phyloP scores from a whole-genome alignment of 1,140 invertebrate species.

The Fopius arisanus region DNA sequence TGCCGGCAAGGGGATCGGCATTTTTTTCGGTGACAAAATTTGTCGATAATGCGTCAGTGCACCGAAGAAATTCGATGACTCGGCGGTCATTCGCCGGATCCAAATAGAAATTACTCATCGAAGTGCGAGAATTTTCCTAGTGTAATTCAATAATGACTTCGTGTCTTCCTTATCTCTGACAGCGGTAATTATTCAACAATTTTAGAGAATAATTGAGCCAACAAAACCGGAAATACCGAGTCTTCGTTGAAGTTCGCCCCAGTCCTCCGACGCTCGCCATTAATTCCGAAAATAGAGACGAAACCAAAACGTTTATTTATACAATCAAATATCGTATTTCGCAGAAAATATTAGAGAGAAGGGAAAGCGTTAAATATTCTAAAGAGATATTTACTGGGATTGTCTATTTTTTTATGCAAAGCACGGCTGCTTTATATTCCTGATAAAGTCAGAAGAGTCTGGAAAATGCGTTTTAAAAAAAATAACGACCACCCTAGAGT shows the following conservation, averaged over 20 bases:
- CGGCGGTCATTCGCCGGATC: background rate
- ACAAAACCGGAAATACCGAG: background rate
- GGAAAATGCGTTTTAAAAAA: too few relatives aligned
- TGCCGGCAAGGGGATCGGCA: too few relatives aligned
- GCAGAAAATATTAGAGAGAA: constrained; percentile 18
- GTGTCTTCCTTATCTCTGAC: background rate
- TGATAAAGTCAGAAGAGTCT: too few relatives aligned
- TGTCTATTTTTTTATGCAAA: too few relatives aligned
- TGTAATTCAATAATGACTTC: background rate
- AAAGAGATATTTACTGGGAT: too few relatives aligned
- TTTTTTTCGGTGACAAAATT: background rate
- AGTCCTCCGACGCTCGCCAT: constrained; percentile 36
- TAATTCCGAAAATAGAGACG: constrained; percentile 51
- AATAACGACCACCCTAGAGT: background rate
- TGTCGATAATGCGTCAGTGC: background rate
- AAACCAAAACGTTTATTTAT: constrained; percentile 37
- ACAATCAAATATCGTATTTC: constrained; percentile 47
- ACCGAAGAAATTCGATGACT: background rate
- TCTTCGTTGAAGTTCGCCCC: constrained; percentile 20
- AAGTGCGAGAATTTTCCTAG: background rate
- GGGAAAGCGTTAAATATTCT: background rate
- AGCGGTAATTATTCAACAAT: background rate
- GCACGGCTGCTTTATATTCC: too few relatives aligned
- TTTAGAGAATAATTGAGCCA: background rate
- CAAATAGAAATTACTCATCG: background rate